Evolutionary conservation across 2,888 invertebrate species (phyloP).

Genomic region (Eupithecia dodoneata): DNA sequence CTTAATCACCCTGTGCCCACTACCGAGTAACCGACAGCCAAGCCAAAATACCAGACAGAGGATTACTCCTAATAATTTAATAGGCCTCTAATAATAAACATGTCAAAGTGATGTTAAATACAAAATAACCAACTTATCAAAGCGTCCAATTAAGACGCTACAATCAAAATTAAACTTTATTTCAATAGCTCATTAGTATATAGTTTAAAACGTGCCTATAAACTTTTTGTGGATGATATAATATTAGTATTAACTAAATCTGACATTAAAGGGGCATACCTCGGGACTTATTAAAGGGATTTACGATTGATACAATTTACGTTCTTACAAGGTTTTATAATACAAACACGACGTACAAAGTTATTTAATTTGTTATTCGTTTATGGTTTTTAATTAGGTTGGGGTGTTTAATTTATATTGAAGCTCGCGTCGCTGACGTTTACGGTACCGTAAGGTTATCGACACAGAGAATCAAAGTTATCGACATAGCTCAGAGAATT

Average conservation of each 20-base stretch:
- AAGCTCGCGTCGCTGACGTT: constrained; percentile 60
- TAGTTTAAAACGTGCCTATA: constrained; percentile 8
- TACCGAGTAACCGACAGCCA: constrained; percentile 62
- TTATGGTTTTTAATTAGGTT: constrained; percentile 73
- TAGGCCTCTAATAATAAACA: constrained; percentile 82
- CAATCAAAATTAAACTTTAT: constrained; percentile 46
- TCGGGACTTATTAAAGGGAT: constrained; percentile 74
- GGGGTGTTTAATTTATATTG: constrained; percentile 67
- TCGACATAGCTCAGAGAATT: too few relatives aligned
- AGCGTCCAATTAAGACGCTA: constrained; percentile 20
- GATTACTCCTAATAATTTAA: constrained; percentile 81
- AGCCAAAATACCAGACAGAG: constrained; percentile 75
- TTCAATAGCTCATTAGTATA: constrained; percentile 32
- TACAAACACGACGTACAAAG: constrained; percentile 77
- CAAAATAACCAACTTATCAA: constrained; percentile 58
- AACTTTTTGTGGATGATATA: constrained; percentile 60
- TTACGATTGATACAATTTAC: constrained; percentile 77
- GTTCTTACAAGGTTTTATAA: constrained; percentile 66
- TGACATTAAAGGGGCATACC: constrained; percentile 76
- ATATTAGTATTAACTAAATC: constrained; percentile 76
- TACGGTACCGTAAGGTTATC: constrained; percentile 55
- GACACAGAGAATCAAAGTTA: neutral
- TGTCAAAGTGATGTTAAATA: constrained; percentile 78
- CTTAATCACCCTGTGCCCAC: constrained; percentile 38
- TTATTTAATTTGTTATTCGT: constrained; percentile 79